A percentile compares a stretch with the other conserved stretches of the same genome.
Evolutionary conservation across 2,888 invertebrate species (phyloP).

Genomic region (Sinhomidia bicolor): DNA sequence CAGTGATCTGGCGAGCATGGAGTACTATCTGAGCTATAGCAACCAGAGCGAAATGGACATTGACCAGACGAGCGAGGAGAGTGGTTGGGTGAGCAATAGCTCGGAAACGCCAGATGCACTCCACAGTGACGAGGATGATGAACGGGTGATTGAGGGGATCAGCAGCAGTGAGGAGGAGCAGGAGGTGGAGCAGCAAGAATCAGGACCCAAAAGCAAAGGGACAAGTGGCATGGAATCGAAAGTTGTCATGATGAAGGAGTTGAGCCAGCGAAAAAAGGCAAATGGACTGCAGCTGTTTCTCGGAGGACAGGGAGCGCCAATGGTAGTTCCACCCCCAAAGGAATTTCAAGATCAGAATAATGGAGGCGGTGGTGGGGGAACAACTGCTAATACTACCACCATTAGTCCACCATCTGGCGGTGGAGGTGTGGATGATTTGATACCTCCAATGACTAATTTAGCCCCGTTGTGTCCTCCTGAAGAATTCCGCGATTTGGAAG

Average conservation of each 20-base stretch:
- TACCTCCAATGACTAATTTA: constrained; percentile 52
- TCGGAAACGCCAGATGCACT: constrained; percentile 57
- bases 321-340: constrained; percentile 73
- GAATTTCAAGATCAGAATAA: constrained; percentile 72
- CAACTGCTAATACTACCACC: not conserved
- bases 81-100: constrained; percentile 87
- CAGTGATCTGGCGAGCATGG: constrained; percentile 65
- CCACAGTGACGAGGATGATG: constrained; percentile 67
- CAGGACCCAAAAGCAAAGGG: not conserved
- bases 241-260: constrained; percentile 17
- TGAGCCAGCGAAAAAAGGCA: constrained; percentile 44
- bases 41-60: constrained; percentile 64
- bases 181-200: not conserved
- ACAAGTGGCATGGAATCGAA: not conserved
- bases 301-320: not conserved
- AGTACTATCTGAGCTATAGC: constrained; percentile 58
- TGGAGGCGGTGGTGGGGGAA: not conserved
- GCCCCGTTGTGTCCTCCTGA: constrained; percentile 71
- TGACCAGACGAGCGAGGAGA: constrained; percentile 86
- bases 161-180: constrained; percentile 48
- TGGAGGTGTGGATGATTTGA: constrained; percentile 39
- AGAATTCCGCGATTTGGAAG: constrained; percentile 74
- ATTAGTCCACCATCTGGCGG: constrained; percentile 22
- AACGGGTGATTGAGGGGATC: constrained; percentile 66
- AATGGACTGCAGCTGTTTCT: constrained; percentile 56